Evolutionary conservation across 30 jellyfish, hydroid and myxozoan species (phyloP).

Genomic region (Turritopsis rubra): DNA sequence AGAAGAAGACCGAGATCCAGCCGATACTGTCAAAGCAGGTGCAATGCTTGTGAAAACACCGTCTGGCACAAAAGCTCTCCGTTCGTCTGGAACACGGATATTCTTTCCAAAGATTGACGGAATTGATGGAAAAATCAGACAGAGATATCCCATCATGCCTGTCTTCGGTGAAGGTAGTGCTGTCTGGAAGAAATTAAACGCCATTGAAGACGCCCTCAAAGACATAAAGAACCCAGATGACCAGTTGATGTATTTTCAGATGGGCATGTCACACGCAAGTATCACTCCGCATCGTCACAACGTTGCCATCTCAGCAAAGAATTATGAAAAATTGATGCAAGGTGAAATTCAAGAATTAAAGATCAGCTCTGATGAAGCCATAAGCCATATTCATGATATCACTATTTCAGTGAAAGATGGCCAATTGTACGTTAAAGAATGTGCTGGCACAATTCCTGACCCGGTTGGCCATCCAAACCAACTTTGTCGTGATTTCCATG

Average conservation of each 20-base stretch:
- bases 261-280: background rate
- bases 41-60: conserved; percentile 1
- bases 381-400: background rate
- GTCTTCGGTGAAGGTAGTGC: conserved; percentile 30
- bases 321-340: background rate
- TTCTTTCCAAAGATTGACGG: conserved; percentile 26
- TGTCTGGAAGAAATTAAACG: conserved; percentile 19
- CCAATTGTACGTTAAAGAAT: too few relatives aligned
- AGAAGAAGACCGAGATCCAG: conserved; percentile 1
- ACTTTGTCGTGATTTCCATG: too few relatives aligned
- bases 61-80: background rate
- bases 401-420: background rate
- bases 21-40: conserved; percentile 31
- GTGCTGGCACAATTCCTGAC: too few relatives aligned
- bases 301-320: background rate
- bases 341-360: background rate
- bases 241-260: background rate
- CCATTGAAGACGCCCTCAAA: conserved; percentile 7
- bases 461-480: too few relatives aligned
- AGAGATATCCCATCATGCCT: conserved; percentile 37
- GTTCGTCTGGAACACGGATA: conserved; percentile 25
- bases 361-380: background rate
- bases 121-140: conserved; percentile 14
- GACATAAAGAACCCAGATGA: background rate
- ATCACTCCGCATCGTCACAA: background rate